Evolutionary conservation across 2,888 invertebrate species (phyloP).

Genomic region (Drosophila vallismaia): DNA sequence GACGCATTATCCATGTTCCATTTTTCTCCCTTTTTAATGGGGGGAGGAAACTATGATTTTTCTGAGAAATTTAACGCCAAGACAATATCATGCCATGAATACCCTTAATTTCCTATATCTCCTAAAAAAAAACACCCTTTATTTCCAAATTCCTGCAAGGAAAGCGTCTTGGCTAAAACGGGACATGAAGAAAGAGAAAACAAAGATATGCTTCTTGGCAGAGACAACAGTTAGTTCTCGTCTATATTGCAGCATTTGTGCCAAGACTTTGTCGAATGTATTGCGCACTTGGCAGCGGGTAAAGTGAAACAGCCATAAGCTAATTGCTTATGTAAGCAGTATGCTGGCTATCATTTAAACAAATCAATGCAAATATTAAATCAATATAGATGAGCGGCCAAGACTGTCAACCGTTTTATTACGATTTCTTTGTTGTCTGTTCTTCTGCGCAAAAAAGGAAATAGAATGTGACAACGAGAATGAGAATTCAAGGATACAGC

Average conservation of each 20-base stretch:
- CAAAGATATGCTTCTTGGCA: not conserved
- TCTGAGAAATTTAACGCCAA: too few species aligned
- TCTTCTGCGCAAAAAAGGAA: constrained; percentile 61
- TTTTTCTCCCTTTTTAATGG: too few species aligned
- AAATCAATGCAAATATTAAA: constrained; percentile 45
- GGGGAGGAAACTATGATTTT: too few species aligned
- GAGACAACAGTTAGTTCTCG: constrained; percentile 12
- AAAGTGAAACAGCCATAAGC: constrained; percentile 13
- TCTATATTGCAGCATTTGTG: constrained; percentile 14
- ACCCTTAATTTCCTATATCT: too few species aligned
- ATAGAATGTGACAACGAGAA: constrained; percentile 43
- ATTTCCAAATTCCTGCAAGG: too few species aligned
- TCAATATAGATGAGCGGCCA: constrained; percentile 32
- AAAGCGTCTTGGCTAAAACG: too few species aligned
- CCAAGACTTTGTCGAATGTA: constrained; percentile 20
- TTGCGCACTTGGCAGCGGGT: constrained; percentile 32
- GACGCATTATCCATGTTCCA: not conserved
- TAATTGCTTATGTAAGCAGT: constrained; percentile 39
- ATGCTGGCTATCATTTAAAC: constrained; percentile 34
- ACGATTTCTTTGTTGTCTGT: constrained; percentile 53
- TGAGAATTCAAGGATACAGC: constrained; percentile 65
- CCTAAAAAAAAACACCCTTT: too few species aligned
- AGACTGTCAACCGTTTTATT: constrained; percentile 32
- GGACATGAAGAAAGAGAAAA: too few species aligned
- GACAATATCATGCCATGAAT: too few species aligned